Evolutionary conservation across 2,888 invertebrate species (phyloP).

Genomic region (Elmis aenea): DNA sequence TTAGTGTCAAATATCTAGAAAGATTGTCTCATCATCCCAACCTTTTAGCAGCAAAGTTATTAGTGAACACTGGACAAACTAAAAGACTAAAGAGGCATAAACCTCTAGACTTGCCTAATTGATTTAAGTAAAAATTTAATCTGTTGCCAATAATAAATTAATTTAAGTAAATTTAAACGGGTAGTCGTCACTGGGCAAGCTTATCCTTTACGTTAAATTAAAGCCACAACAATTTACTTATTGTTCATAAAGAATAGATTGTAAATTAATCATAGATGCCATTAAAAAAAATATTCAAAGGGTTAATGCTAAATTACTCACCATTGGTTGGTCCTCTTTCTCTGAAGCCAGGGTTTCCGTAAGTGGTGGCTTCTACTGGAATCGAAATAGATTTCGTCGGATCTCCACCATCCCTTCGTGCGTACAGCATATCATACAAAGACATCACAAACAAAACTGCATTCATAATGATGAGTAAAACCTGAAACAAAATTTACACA

Average conservation of each 20-base stretch:
- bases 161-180: no score
- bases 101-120: no score
- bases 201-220: no score
- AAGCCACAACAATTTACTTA: no score
- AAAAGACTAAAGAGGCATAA: no score
- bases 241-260: no score
- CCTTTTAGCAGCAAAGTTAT: no score
- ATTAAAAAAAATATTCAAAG: slow-evolving; percentile 1
- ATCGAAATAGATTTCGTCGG: slow-evolving; percentile 62
- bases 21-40: no score
- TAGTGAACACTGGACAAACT: no score
- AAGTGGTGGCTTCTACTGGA: slow-evolving; percentile 63
- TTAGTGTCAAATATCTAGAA: no score
- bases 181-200: no score
- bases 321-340: slow-evolving; percentile 54
- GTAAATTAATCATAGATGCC: no score
- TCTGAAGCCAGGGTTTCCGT: slow-evolving; percentile 83
- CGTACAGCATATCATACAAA: slow-evolving; percentile 74
- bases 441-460: slow-evolving; percentile 71
- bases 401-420: slow-evolving; percentile 72
- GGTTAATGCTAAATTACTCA: slow-evolving; percentile 23
- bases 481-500: slow-evolving; percentile 53
- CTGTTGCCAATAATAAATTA: not conserved
- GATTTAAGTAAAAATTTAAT: slow-evolving; percentile 5
- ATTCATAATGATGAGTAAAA: slow-evolving; percentile 71